Evolutionary conservation across 2,113 vertebrate genomes (phyloP).

Genomic region (Eulacestoma nigropectus): DNA sequence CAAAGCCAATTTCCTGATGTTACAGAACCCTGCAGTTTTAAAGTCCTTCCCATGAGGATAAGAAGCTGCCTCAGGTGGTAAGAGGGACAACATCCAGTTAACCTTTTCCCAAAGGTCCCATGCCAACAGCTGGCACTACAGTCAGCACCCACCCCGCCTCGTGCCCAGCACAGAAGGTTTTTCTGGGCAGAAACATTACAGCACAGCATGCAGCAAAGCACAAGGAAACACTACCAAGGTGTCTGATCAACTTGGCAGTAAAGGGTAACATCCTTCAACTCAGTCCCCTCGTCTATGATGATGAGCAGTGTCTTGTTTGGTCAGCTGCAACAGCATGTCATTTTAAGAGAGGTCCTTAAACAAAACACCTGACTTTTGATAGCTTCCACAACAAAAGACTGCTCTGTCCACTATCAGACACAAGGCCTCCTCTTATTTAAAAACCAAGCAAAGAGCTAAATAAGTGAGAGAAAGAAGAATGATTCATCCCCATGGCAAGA

Average conservation of each 20-base stretch:
- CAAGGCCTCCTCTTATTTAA: background rate
- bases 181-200: background rate
- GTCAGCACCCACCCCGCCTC: rapidly evolving
- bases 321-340: background rate
- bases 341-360: background rate
- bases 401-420: background rate
- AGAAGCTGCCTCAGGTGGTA: background rate
- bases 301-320: background rate
- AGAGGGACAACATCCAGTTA: background rate
- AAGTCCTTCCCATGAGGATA: background rate
- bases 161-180: background rate
- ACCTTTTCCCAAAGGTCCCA: background rate
- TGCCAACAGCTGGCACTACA: background rate
- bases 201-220: rapidly evolving
- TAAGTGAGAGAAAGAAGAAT: background rate
- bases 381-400: background rate
- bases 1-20: background rate
- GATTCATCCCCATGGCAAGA: background rate
- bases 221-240: background rate
- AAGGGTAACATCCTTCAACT: background rate
- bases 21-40: background rate
- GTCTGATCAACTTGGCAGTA: background rate
- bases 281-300: background rate
- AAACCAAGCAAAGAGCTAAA: background rate
- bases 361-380: background rate